Percentiles rank a stretch among this genome's conserved stretches.
phyloP scores from a whole-genome alignment of 2,888 invertebrate species.

The Luperina nickerlii region DNA sequence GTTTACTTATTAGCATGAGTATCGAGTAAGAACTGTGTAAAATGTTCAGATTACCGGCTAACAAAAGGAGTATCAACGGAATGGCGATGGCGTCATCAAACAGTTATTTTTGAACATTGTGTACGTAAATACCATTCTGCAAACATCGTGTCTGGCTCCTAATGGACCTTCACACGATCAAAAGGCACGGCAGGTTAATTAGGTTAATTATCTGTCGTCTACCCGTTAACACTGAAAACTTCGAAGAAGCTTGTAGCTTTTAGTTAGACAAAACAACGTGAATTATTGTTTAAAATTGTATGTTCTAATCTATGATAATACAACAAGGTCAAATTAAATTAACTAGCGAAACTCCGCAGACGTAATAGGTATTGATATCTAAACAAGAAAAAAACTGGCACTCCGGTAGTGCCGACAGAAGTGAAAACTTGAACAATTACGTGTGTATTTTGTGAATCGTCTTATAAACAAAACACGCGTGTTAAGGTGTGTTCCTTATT shows the following conservation, averaged over 20 bases:
- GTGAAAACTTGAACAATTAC: too few species aligned
- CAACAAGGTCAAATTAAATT: too few species aligned
- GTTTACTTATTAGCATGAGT: neutral
- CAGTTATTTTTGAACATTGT: conserved; percentile 25
- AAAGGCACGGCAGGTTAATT: conserved; percentile 27
- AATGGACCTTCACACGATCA: conserved; percentile 26
- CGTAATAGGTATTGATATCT: too few species aligned
- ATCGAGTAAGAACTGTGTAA: conserved; percentile 13
- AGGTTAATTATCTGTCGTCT: conserved; percentile 22
- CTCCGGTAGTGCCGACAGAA: too few species aligned
- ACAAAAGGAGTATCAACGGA: conserved; percentile 9
- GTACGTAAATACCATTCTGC: conserved; percentile 17
- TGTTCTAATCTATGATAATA: neutral
- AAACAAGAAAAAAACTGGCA: too few species aligned
- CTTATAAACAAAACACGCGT: too few species aligned
- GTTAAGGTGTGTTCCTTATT: too few species aligned
- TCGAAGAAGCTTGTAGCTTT: neutral
- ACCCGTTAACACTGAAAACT: neutral
- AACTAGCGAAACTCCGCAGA: too few species aligned
- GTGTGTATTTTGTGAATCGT: too few species aligned
- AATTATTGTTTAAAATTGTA: neutral
- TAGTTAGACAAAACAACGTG: neutral
- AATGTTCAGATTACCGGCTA: neutral
- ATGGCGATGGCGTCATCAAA: conserved; percentile 22
- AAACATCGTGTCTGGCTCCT: conserved; percentile 26